phyloP scores from a whole-genome alignment of 1,140 invertebrate species.

The Hyles euphorbiae region DNA sequence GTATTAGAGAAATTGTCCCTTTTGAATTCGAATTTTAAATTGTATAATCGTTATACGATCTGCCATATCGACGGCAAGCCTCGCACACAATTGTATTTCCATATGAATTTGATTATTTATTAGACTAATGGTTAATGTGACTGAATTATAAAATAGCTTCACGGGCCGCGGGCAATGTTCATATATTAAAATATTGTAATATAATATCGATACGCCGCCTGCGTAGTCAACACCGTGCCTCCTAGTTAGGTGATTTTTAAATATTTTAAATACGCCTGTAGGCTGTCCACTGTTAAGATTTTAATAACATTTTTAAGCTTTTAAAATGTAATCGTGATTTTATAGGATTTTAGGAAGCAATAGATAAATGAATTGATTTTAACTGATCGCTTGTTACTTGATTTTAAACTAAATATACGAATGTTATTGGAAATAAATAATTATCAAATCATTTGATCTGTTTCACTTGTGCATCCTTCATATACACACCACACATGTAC shows the following conservation, averaged over 20 bases:
- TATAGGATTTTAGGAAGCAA: conserved; percentile 26
- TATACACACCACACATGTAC: too few species aligned
- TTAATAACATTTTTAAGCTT: conserved; percentile 29
- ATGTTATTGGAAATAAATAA: conserved; percentile 22
- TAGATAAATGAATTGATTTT: conserved; percentile 30
- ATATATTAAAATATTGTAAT: background rate
- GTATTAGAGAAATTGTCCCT: too few species aligned
- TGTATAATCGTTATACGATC: too few species aligned
- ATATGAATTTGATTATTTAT: too few species aligned
- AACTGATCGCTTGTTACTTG: conserved; percentile 24
- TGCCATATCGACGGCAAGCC: too few species aligned
- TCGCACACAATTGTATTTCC: too few species aligned
- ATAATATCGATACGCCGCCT: too few species aligned
- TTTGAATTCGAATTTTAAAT: too few species aligned
- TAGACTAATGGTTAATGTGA: too few species aligned
- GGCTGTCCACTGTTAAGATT: conserved; percentile 17
- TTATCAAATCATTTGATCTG: conserved; percentile 5
- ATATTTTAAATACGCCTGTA: conserved; percentile 25
- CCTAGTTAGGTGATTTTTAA: background rate
- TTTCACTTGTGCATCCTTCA: background rate
- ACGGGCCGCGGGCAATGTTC: too few species aligned
- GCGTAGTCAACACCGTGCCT: too few species aligned
- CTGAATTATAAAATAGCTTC: background rate
- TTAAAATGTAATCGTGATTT: conserved; percentile 30
- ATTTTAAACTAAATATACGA: conserved; percentile 28